Percentiles rank a stretch among this genome's conserved stretches.
phyloP scores from a whole-genome alignment of 2,888 invertebrate genomes.

The Muschampia staudingeri region DNA sequence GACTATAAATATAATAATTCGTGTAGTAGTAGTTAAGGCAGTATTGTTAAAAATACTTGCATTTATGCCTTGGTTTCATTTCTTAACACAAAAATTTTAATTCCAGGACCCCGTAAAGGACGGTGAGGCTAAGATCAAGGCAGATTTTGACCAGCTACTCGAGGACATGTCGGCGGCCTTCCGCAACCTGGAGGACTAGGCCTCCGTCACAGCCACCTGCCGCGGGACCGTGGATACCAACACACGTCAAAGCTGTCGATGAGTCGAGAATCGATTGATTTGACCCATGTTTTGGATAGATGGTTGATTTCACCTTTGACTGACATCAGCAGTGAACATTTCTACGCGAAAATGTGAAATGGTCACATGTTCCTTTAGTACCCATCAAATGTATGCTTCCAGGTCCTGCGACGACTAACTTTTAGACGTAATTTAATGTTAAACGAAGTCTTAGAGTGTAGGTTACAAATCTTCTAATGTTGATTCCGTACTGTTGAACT shows the following conservation, averaged over 20 bases:
- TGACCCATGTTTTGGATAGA: background rate
- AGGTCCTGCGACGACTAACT: background rate
- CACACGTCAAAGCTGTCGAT: background rate
- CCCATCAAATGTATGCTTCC: background rate
- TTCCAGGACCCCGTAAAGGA: slow-evolving; percentile 98
- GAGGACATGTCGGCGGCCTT: slow-evolving; percentile 99
- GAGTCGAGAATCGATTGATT: background rate
- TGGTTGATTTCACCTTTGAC: background rate
- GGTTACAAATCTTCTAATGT: slow-evolving; percentile 29
- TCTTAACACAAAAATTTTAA: background rate
- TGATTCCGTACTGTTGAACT: slow-evolving; percentile 41
- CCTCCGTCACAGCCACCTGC: background rate
- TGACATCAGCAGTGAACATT: no score
- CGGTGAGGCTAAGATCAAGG: slow-evolving; percentile 99
- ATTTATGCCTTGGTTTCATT: no score
- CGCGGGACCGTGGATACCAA: background rate
- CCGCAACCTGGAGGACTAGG: slow-evolving; percentile 99
- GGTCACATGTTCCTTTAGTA: background rate
- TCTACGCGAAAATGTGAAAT: no score
- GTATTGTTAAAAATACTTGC: no score
- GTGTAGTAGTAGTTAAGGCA: no score
- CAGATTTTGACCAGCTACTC: slow-evolving; percentile 98
- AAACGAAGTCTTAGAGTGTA: slow-evolving; percentile 53
- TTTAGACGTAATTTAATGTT: slow-evolving; percentile 40
- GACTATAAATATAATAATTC: no score